Conservation (phyloP, 2,888 invertebrate species). For the Trissolcus japonicus region DNA sequence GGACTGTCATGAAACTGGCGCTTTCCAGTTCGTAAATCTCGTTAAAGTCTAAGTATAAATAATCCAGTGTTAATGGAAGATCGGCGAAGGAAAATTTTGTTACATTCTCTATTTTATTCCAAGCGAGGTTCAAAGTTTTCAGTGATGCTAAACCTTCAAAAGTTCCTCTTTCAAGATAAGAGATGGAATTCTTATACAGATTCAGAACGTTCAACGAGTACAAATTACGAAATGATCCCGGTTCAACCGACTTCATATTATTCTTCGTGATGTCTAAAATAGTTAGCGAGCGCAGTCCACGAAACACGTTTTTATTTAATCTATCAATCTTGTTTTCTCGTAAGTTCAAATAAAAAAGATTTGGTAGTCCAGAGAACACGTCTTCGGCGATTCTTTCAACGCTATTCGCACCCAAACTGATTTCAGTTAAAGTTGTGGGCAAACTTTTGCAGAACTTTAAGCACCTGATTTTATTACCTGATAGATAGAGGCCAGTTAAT, state of each 20-base stretch:
- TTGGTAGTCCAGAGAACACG: slow-evolving; percentile 51
- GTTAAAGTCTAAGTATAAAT: slow-evolving; percentile 75
- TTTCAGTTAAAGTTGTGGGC: slow-evolving; percentile 58
- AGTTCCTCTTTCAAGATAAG: slow-evolving; percentile 67
- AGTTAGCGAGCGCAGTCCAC: slow-evolving; percentile 51
- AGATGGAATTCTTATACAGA: slow-evolving; percentile 58
- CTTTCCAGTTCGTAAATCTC: slow-evolving; percentile 72
- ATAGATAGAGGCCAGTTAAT: slow-evolving; percentile 59
- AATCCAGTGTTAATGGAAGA: slow-evolving; percentile 70
- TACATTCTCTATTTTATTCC: slow-evolving; percentile 74
- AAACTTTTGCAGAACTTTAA: slow-evolving; percentile 60
- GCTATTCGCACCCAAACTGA: slow-evolving; percentile 57
- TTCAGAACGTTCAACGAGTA: slow-evolving; percentile 55
- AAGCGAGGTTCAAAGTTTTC: slow-evolving; percentile 73
- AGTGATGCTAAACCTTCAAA: slow-evolving; percentile 73
- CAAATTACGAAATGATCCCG: slow-evolving; percentile 52
- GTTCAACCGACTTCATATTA: slow-evolving; percentile 37
- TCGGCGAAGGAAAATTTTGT: slow-evolving; percentile 71
- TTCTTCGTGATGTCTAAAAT: slow-evolving; percentile 50
- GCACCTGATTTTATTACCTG: slow-evolving; percentile 58
- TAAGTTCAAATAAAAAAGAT: slow-evolving; percentile 58
- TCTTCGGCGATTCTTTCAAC: slow-evolving; percentile 58
- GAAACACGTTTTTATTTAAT: slow-evolving; percentile 49
- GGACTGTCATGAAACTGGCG: slow-evolving; percentile 73
- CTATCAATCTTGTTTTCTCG: slow-evolving; percentile 57